A percentile compares a stretch with the other conserved stretches of the same genome.
Evolutionary conservation across 2,797 vertebrate species (phyloP).

Genomic region (Pteropus rufus): DNA sequence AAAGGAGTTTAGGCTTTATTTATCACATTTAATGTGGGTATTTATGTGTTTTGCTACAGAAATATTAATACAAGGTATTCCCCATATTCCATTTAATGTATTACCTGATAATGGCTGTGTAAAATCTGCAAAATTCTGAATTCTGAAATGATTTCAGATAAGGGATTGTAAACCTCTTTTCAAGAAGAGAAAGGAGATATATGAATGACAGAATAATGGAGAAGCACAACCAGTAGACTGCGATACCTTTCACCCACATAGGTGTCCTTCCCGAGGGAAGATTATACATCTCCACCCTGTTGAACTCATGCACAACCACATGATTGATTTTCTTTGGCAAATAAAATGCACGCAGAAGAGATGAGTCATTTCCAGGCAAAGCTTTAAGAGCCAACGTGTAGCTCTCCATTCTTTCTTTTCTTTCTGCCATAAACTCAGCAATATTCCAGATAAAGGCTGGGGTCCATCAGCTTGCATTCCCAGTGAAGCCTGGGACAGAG

Average conservation of each 20-base stretch:
- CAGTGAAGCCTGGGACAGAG: not conserved
- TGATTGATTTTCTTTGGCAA: not conserved
- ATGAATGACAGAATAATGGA: not conserved
- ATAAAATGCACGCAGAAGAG: slow-evolving; percentile 1
- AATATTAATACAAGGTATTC: not conserved
- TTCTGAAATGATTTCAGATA: not conserved
- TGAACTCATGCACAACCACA: not conserved
- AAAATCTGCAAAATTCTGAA: not conserved
- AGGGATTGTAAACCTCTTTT: not conserved
- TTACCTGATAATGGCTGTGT: not conserved
- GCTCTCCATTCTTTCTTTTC: not conserved
- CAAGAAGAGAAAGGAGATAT: not conserved
- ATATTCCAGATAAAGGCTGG: not conserved
- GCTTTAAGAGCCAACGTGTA: not conserved
- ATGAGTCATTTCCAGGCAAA: not conserved
- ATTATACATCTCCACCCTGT: not conserved
- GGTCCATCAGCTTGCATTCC: not conserved
- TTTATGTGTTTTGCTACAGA: not conserved
- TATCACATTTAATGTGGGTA: not conserved
- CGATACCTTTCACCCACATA: not conserved
- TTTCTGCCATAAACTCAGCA: not conserved
- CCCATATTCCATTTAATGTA: not conserved
- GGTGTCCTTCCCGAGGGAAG: not conserved
- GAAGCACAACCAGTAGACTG: not conserved
- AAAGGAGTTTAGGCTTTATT: not conserved